phyloP scores from a whole-genome alignment of 2,888 invertebrate genomes.

The Allophyes oxyacanthae region DNA sequence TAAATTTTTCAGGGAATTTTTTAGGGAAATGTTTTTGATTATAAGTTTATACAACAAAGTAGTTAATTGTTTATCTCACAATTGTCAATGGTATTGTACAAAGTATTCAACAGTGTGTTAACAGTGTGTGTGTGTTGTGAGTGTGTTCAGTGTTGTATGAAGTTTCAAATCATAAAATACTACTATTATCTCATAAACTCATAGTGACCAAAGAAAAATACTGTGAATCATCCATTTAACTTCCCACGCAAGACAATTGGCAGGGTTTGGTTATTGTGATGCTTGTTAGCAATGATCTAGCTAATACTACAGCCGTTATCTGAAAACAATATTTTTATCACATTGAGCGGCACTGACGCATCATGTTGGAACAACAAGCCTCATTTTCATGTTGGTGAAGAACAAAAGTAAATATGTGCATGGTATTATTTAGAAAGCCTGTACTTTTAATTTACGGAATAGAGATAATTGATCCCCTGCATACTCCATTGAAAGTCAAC shows the following conservation, averaged over 20 bases:
- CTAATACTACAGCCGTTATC: slow-evolving; percentile 2
- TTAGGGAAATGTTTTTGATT: too few relatives aligned
- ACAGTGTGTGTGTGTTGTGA: too few relatives aligned
- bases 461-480: not conserved
- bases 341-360: not conserved
- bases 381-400: not conserved
- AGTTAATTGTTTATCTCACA: not conserved
- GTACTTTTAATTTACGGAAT: not conserved
- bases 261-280: slow-evolving; percentile 31
- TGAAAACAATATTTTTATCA: slow-evolving; percentile 15
- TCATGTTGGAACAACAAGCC: not conserved
- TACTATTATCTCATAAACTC: slow-evolving; percentile 20
- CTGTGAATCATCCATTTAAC: slow-evolving; percentile 27
- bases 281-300: slow-evolving; percentile 17
- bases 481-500: not conserved
- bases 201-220: slow-evolving; percentile 23
- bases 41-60: too few relatives aligned
- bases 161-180: slow-evolving; percentile 24
- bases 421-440: slow-evolving; percentile 21
- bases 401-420: not conserved
- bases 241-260: slow-evolving; percentile 31
- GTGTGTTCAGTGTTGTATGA: not conserved
- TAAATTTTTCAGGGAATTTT: too few relatives aligned
- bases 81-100: not conserved
- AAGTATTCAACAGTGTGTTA: not conserved